phyloP scores from a whole-genome alignment of 2,113 vertebrate genomes.

The Pedionomus torquatus region DNA sequence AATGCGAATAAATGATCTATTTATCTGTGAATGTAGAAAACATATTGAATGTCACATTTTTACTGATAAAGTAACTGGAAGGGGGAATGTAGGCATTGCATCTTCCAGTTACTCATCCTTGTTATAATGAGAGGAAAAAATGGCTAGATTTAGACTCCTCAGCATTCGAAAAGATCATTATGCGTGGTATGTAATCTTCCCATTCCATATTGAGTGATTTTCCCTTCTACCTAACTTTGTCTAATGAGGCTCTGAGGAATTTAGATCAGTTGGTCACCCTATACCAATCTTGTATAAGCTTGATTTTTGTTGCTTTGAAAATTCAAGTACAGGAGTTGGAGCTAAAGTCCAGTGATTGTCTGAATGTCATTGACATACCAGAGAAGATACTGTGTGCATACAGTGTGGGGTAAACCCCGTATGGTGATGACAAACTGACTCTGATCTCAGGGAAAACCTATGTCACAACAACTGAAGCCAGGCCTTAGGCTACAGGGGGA shows the following conservation, averaged over 20 bases:
- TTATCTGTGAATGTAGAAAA: not conserved
- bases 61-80: not conserved
- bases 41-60: not conserved
- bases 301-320: not conserved
- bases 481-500: not conserved
- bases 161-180: not conserved
- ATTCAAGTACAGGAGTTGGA: not conserved
- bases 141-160: not conserved
- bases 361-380: too few species aligned
- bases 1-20: not conserved
- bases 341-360: not conserved
- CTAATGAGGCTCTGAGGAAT: not conserved
- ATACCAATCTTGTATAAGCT: not conserved
- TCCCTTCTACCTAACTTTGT: not conserved
- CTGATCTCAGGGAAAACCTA: not conserved
- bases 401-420: rapidly evolving
- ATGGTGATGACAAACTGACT: not conserved
- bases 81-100: not conserved
- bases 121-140: not conserved
- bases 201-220: not conserved
- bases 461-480: not conserved
- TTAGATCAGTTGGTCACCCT: not conserved
- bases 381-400: rapidly evolving
- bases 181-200: not conserved
- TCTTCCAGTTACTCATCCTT: not conserved